These are phyloP conservation scores for Pipistrellus nathusii DNA, from an alignment of 2,797 vertebrate genomes.

Conservation along the genomic window DNA sequence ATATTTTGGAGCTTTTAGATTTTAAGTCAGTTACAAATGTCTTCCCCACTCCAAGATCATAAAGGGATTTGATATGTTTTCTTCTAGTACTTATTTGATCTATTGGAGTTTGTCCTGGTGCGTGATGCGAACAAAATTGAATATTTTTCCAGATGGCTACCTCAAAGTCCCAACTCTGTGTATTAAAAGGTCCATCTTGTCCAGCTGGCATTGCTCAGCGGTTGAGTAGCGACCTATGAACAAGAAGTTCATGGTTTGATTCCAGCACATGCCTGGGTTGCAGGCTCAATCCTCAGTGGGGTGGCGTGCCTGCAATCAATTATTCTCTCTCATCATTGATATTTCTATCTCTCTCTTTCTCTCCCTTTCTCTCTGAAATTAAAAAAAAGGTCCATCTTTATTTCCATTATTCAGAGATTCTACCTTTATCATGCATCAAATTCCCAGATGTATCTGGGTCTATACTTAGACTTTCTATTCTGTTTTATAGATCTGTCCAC, in stretches of 20 bases:
- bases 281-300: no score
- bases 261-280: no score
- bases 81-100: slow-evolving; percentile 35
- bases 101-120: background rate
- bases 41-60: background rate
- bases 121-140: background rate
- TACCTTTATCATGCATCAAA: background rate
- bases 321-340: no score
- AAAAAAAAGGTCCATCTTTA: background rate
- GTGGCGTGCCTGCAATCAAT: no score
- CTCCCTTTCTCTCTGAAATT: no score
- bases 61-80: slow-evolving; percentile 6
- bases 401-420: background rate
- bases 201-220: no score
- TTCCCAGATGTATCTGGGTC: background rate
- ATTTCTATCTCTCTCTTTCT: no score
- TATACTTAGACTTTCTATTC: background rate
- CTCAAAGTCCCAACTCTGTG: background rate
- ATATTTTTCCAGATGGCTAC: slow-evolving; percentile 23
- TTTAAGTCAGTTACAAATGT: slow-evolving; percentile 49
- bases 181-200: background rate
- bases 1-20: background rate
- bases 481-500: background rate
- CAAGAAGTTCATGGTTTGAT: no score
- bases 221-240: no score